A percentile compares a stretch with the other conserved stretches of the same genome.
phyloP scores from a whole-genome alignment of 1,140 invertebrate species.

The Magallana gigas region DNA sequence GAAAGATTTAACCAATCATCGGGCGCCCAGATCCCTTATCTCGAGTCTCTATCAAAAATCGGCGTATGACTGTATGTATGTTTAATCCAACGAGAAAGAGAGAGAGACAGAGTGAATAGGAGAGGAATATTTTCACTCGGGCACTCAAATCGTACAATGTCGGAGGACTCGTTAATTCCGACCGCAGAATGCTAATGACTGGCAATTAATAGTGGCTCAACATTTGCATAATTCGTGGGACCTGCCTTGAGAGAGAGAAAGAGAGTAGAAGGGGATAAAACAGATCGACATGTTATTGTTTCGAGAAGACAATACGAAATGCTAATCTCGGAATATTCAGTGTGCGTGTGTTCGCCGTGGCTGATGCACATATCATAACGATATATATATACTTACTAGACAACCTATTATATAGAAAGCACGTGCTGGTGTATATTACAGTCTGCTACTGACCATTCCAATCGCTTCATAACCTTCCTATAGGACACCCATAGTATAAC shows the following conservation, averaged over 20 bases:
- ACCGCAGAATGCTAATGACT: conserved; percentile 17
- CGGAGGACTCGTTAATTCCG: background rate
- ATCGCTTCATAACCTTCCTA: too few relatives aligned
- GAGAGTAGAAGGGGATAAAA: too few relatives aligned
- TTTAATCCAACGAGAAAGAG: background rate
- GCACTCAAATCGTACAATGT: too few relatives aligned
- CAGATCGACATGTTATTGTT: background rate
- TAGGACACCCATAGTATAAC: too few relatives aligned
- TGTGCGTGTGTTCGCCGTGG: background rate
- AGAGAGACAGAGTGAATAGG: too few relatives aligned
- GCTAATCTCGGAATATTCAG: background rate
- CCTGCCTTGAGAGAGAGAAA: background rate
- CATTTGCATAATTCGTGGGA: conserved; percentile 7
- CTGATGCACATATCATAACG: background rate
- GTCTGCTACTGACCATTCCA: too few relatives aligned
- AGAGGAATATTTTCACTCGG: too few relatives aligned
- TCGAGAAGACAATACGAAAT: background rate
- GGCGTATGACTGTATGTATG: background rate
- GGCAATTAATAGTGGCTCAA: background rate
- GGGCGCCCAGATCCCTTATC: background rate
- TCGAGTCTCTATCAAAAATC: conserved; percentile 24
- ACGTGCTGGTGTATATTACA: too few relatives aligned
- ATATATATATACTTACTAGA: background rate
- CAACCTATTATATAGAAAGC: too few relatives aligned
- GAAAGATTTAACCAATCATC: background rate